phyloP scores from a whole-genome alignment of 64 coral and sea anemone species.

The Hydrozoanthus tunicans region DNA sequence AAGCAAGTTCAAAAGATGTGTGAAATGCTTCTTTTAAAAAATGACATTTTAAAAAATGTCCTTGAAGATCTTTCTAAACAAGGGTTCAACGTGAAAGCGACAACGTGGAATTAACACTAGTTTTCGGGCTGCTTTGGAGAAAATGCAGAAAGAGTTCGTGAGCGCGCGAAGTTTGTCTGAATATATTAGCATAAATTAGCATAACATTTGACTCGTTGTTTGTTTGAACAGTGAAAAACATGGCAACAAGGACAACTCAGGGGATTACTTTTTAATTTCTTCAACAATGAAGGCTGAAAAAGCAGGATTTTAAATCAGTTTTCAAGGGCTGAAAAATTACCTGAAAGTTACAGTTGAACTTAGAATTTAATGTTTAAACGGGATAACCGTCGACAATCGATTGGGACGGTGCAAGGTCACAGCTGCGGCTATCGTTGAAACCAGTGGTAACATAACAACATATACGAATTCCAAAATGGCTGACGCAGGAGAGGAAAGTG shows the following conservation, averaged over 20 bases:
- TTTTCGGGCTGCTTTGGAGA: too few relatives aligned
- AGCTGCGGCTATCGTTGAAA: too few relatives aligned
- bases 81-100: too few relatives aligned
- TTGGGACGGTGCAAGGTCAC: too few relatives aligned
- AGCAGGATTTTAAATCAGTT: background rate
- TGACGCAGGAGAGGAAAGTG: slow-evolving; percentile 71
- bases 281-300: slow-evolving; percentile 22
- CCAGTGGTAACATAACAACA: too few relatives aligned
- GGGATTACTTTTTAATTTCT: slow-evolving; percentile 18
- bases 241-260: slow-evolving; percentile 29
- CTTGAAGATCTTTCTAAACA: too few relatives aligned
- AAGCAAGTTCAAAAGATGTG: too few relatives aligned
- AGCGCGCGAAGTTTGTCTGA: background rate
- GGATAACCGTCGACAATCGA: background rate
- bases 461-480: slow-evolving; percentile 30
- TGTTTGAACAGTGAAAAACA: slow-evolving; percentile 26
- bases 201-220: background rate
- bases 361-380: background rate
- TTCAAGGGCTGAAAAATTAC: background rate
- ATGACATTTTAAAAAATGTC: too few relatives aligned
- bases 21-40: too few relatives aligned
- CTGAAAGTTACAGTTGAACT: background rate
- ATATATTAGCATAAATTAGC: slow-evolving; percentile 27
- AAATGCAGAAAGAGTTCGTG: background rate
- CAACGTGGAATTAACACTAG: too few relatives aligned